Conservation (phyloP, 2,113 vertebrate species). For the Salvelinus sp. region DNA sequence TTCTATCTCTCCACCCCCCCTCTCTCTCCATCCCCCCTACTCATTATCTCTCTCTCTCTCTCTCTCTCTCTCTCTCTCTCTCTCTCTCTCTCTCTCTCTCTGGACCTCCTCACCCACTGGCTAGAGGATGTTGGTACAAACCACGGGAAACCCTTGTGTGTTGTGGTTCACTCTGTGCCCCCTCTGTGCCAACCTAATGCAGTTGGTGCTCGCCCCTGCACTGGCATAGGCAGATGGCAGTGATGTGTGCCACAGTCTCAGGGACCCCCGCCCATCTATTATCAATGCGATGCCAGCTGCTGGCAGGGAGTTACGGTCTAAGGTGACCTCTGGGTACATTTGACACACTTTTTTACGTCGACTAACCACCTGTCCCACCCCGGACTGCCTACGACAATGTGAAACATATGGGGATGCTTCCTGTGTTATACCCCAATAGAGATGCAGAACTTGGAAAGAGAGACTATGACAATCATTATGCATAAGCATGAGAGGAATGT, state of each 20-base stretch:
- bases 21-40: too few species aligned
- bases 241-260: slow-evolving; percentile 12
- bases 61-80: too few species aligned
- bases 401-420: background rate
- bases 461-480: background rate
- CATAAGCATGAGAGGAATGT: too few species aligned
- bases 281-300: slow-evolving; percentile 36
- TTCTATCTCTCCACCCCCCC: too few species aligned
- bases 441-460: background rate
- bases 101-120: background rate
- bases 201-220: background rate
- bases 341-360: background rate
- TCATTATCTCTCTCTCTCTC: background rate
- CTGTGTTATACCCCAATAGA: background rate
- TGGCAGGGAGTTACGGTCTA: slow-evolving; percentile 7
- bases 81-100: too few species aligned
- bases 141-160: background rate
- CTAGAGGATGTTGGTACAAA: too few species aligned
- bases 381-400: background rate
- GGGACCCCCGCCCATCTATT: slow-evolving; percentile 25
- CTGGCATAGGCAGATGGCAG: slow-evolving; percentile 16
- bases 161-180: background rate
- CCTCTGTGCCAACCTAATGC: slow-evolving; percentile 1
- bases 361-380: background rate
- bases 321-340: slow-evolving; percentile 17